A percentile compares a stretch with the other conserved stretches of the same genome.
Evolutionary conservation across 2,888 invertebrate genomes (phyloP).

Genomic region (Thecophora atra): DNA sequence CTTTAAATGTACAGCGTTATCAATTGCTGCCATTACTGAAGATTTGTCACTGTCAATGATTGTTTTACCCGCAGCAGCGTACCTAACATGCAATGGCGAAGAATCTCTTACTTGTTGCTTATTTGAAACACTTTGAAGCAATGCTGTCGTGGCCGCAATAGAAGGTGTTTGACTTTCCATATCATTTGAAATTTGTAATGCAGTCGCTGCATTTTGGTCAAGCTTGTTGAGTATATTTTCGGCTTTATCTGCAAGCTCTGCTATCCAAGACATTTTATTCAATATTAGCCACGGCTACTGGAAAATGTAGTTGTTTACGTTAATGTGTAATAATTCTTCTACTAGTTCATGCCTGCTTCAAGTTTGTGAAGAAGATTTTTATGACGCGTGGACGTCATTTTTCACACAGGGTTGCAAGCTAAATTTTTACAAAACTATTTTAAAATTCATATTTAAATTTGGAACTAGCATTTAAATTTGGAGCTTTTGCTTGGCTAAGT

Average conservation of each 20-base stretch:
- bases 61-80: not conserved
- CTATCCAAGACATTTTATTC: slow-evolving; percentile 76
- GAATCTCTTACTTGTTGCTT: slow-evolving; percentile 39
- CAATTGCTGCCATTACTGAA: not conserved
- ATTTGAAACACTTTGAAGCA: slow-evolving; percentile 19
- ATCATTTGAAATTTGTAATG: slow-evolving; percentile 64
- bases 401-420: too few species aligned
- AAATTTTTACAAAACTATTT: too few species aligned
- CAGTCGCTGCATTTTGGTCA: slow-evolving; percentile 78
- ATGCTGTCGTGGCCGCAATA: not conserved
- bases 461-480: too few species aligned
- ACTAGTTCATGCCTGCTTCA: too few species aligned
- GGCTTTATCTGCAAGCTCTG: slow-evolving; percentile 78
- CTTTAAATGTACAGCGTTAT: not conserved
- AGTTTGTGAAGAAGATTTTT: too few species aligned
- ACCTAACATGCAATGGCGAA: not conserved
- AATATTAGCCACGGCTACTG: too few species aligned
- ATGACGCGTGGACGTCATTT: too few species aligned
- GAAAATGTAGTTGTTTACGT: too few species aligned
- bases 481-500: too few species aligned
- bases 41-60: not conserved
- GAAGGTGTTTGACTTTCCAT: not conserved
- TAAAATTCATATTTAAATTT: too few species aligned
- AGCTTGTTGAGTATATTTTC: slow-evolving; percentile 79
- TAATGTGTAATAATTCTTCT: too few species aligned